Percentiles rank a stretch among this genome's conserved stretches.
Evolutionary conservation across 2,888 invertebrate genomes (phyloP).

Genomic region (Tinea pellionella): DNA sequence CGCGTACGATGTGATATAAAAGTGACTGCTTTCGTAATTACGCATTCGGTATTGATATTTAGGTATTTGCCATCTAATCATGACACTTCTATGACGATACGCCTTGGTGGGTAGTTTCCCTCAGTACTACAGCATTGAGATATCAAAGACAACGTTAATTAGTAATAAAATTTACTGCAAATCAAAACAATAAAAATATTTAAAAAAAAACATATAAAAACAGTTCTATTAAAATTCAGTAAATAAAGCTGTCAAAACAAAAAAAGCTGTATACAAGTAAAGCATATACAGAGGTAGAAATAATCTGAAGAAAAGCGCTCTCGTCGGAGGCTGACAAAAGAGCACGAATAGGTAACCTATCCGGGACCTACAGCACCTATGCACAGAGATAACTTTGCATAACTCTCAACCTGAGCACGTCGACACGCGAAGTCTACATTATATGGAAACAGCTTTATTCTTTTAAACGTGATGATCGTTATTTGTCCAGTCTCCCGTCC

Average conservation of each 20-base stretch:
- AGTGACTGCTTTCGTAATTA: too few species aligned
- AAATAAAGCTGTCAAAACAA: not conserved
- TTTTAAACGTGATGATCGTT: too few species aligned
- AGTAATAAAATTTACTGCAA: too few species aligned
- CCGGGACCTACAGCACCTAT: not conserved
- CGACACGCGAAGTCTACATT: not conserved
- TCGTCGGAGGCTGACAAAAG: slow-evolving; percentile 7
- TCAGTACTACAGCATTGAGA: too few species aligned
- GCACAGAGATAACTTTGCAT: slow-evolving; percentile 8
- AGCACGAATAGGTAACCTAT: not conserved
- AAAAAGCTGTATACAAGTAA: not conserved
- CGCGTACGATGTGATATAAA: too few species aligned
- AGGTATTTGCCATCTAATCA: too few species aligned
- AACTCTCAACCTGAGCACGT: not conserved
- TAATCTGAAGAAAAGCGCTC: slow-evolving; percentile 6
- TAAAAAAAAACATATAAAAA: not conserved
- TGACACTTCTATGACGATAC: too few species aligned
- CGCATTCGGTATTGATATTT: too few species aligned
- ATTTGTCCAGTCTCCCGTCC: too few species aligned
- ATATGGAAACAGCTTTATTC: too few species aligned
- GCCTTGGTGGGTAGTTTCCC: too few species aligned
- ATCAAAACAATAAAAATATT: not conserved
- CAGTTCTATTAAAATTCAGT: not conserved
- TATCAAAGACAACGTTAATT: too few species aligned
- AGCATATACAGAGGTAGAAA: not conserved